Base-by-base conservation (phyloP, 2,797 vertebrate genomes). In the Lerista edwardsae region DNA sequence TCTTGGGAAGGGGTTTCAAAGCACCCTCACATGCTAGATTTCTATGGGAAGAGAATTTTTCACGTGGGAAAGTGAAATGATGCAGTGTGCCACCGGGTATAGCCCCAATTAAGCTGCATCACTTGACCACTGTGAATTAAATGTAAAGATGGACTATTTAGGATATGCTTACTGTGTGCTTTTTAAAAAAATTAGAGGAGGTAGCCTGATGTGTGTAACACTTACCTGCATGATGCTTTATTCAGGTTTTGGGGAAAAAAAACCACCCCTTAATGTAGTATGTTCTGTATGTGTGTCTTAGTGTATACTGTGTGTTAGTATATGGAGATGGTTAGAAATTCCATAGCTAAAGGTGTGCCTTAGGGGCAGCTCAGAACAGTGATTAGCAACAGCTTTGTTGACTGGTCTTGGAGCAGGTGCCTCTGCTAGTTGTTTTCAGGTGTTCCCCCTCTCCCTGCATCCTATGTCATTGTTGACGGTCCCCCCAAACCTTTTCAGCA, bases 191-290 rank as follows among this genome's bases (percentile, higher is more conserved):
- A 61, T 61, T 25, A 25, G 62, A 29, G 61, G 6, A 64, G 23
- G 3, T 29, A 29, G 87, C 90, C 89, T 90, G 79, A 83, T 94
- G 85, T 86, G 85, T 92, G 86, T 91, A 86, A 90, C 87, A 90
- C 90, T 84, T 86, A 85, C 85, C 86, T 85, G 55, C 89, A 62
- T 75, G 84, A 86, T 39, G 90, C 91, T 92, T 94, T 74, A 15
- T 89, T 86, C 1, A 0, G 21, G 41, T 75, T 80, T 84, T 72
- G 51, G 82, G 1, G n/a, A 59, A 1, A 3, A 19, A 64, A 72
- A 27, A n/a, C n/a, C n/a, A n/a, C n/a, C 29, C 67, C 73, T 39
- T 21, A n/a, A 65, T 44, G 3, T 36, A 67, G 29, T 57, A 15
- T 23, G 11, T 57, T 51, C 21, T 47, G n/a, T 67, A 75, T 44